Percentiles rank a stretch among this genome's conserved stretches.
Evolutionary conservation across 2,888 invertebrate genomes (phyloP).

Genomic region (Hartigia nigra): DNA sequence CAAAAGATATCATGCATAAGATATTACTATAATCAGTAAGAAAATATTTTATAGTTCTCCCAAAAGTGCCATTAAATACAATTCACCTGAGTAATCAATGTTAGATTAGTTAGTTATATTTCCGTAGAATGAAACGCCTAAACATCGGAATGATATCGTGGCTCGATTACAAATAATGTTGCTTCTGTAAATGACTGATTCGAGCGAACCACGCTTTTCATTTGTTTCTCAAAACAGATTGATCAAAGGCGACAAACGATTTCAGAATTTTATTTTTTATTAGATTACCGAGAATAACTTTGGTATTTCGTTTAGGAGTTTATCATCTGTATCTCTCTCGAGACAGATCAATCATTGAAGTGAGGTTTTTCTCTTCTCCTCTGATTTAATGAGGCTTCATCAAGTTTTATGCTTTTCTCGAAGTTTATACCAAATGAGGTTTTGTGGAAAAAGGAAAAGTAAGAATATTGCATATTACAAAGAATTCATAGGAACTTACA

Average conservation of each 20-base stretch:
- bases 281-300: not conserved
- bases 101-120: not conserved
- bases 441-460: not conserved
- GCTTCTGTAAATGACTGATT: not conserved
- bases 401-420: too few relatives aligned
- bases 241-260: not conserved
- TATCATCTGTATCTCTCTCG: not conserved
- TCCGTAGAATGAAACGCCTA: not conserved
- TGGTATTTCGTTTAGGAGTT: not conserved
- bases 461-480: not conserved
- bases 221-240: not conserved
- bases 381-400: not conserved
- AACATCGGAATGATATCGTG: not conserved
- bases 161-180: too few relatives aligned
- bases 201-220: not conserved
- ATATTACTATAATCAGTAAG: too few relatives aligned
- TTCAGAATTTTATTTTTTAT: not conserved
- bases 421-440: too few relatives aligned
- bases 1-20: too few relatives aligned
- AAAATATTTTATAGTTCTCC: not conserved
- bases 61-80: not conserved
- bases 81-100: not conserved
- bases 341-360: too few relatives aligned
- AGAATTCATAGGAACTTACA: too few relatives aligned
- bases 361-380: too few relatives aligned